Conservation (phyloP, 2,797 vertebrate species). For the Lates japonicus region DNA sequence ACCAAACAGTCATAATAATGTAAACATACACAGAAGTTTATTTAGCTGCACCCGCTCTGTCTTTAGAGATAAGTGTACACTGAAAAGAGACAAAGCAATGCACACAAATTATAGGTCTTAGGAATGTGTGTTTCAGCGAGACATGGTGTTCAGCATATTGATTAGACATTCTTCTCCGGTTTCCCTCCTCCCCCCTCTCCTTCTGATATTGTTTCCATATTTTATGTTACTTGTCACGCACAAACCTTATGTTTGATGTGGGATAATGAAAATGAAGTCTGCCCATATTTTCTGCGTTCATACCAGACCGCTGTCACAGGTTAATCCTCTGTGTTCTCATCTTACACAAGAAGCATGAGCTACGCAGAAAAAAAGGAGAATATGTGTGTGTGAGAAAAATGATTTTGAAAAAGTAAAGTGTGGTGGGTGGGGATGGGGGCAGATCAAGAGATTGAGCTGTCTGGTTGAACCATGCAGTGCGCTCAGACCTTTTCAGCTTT, state of each 20-base stretch:
- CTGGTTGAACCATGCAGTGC: slow-evolving; percentile 70
- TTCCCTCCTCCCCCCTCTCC: not conserved
- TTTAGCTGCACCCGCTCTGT: not conserved
- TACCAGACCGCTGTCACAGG: slow-evolving; percentile 6
- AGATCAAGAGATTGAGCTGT: slow-evolving; percentile 79
- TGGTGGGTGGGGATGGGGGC: slow-evolving; percentile 49
- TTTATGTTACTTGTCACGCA: slow-evolving; percentile 8
- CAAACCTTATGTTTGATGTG: slow-evolving; percentile 2
- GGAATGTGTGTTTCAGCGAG: slow-evolving; percentile 3
- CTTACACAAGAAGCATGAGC: slow-evolving; percentile 7
- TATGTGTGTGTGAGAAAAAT: slow-evolving; percentile 48
- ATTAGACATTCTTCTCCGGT: slow-evolving; percentile 21
- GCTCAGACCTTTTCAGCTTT: slow-evolving; percentile 78
- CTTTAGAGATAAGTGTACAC: not conserved
- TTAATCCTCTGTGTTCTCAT: slow-evolving; percentile 8
- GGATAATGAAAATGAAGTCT: slow-evolving; percentile 15
- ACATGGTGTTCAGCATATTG: slow-evolving; percentile 31
- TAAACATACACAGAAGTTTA: not conserved
- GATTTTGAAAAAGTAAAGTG: slow-evolving; percentile 48
- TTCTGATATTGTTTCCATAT: not conserved
- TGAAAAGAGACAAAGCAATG: slow-evolving; percentile 39
- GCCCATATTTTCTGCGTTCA: slow-evolving; percentile 15
- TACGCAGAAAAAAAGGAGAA: slow-evolving; percentile 10
- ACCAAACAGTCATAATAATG: slow-evolving; percentile 36
- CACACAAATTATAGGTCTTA: slow-evolving; percentile 20